A percentile compares a stretch with the other conserved stretches of the same genome.
phyloP scores from a whole-genome alignment of 2,113 vertebrate species.

The Indri indri region DNA sequence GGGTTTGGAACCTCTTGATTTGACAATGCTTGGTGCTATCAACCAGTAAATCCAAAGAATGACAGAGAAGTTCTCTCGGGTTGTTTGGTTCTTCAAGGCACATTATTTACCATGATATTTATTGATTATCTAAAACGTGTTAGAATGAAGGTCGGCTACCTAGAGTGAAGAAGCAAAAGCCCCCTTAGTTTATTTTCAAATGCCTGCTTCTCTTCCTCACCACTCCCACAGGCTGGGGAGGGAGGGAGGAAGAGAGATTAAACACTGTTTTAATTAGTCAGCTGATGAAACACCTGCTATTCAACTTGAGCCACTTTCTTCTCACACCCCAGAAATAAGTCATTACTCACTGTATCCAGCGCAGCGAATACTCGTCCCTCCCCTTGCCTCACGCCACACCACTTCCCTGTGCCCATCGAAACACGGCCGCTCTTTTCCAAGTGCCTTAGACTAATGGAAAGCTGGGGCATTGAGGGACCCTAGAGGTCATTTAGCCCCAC shows the following conservation, averaged over 20 bases:
- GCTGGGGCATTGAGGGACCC: background rate
- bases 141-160: background rate
- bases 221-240: background rate
- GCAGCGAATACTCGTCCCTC: background rate
- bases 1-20: background rate
- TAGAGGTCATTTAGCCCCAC: background rate
- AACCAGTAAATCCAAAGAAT: background rate
- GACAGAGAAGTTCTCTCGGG: background rate
- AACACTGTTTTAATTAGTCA: background rate
- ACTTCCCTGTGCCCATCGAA: background rate
- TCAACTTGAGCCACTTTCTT: background rate
- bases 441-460: background rate
- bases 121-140: background rate
- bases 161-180: background rate
- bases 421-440: background rate
- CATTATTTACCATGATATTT: background rate
- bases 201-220: background rate
- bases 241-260: background rate
- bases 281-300: constrained; percentile 14
- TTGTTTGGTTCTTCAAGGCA: background rate
- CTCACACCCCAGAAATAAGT: constrained; percentile 50
- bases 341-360: background rate
- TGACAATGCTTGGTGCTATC: fast-evolving
- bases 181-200: background rate
- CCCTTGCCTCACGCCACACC: background rate